Conservation (phyloP, 2,113 vertebrate genomes). For the Charadrius vociferus region DNA sequence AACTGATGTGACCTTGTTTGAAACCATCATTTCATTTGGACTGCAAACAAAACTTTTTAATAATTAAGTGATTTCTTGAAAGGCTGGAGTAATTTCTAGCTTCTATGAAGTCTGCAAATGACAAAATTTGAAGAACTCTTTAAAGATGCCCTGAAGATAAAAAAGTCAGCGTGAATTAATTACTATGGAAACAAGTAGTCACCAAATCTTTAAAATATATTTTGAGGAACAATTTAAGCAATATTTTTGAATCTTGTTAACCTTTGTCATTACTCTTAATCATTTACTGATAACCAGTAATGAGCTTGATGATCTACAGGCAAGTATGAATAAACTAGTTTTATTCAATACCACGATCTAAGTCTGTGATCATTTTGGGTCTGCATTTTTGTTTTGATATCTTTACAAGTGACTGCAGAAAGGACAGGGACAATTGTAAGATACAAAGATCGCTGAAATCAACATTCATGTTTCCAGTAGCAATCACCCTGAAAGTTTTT, state of each 20-base stretch:
- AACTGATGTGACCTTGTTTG: neutral
- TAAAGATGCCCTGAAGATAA: conserved; percentile 5
- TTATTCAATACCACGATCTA: neutral
- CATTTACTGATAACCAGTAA: neutral
- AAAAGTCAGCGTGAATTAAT: conserved; percentile 13
- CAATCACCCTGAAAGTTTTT: neutral
- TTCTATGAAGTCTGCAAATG: neutral
- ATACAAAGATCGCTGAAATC: neutral
- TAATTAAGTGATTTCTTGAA: conserved; percentile 7
- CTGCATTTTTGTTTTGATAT: neutral
- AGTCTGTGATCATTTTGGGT: neutral
- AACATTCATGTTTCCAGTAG: neutral
- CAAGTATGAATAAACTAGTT: neutral
- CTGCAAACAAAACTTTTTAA: conserved; percentile 15
- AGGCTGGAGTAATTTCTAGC: neutral
- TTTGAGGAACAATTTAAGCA: neutral
- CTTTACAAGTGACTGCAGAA: neutral
- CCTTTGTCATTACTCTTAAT: neutral
- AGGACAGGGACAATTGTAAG: neutral
- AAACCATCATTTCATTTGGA: neutral
- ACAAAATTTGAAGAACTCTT: neutral
- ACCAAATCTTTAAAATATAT: neutral
- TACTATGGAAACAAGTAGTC: neutral
- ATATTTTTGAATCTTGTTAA: neutral
- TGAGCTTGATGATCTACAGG: neutral